Percentiles rank a stretch among this genome's conserved stretches.
phyloP scores from a whole-genome alignment of 1,140 invertebrate genomes.

The Bombus superbus region DNA sequence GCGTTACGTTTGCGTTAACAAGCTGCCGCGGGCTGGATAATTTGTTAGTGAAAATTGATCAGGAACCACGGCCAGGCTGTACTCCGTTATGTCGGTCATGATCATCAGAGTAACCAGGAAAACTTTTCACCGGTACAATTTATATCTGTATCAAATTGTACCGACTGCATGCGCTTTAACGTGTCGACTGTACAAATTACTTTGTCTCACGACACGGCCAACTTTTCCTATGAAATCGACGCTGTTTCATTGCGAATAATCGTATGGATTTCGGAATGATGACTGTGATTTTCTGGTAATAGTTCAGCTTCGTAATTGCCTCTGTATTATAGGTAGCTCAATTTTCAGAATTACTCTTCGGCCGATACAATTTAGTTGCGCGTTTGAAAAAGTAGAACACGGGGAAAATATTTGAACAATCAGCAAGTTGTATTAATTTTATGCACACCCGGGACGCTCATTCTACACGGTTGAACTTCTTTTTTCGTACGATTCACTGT shows the following conservation, averaged over 20 bases:
- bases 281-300: neutral
- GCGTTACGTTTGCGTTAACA: conserved; percentile 37
- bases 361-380: neutral
- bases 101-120: neutral
- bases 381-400: neutral
- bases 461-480: too few relatives aligned
- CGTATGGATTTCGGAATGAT: neutral
- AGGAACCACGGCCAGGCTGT: neutral
- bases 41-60: conserved; percentile 41
- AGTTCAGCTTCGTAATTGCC: neutral
- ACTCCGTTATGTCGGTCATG: neutral
- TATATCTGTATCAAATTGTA: conserved; percentile 13
- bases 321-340: neutral
- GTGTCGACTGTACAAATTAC: conserved; percentile 19
- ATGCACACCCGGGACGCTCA: too few relatives aligned
- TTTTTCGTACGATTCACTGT: too few relatives aligned
- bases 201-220: neutral
- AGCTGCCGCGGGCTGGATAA: neutral
- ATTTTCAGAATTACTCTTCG: neutral
- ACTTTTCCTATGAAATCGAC: neutral
- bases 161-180: neutral
- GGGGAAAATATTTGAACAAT: neutral
- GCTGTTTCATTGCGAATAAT: neutral
- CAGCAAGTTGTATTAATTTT: too few relatives aligned
- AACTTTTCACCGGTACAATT: conserved; percentile 15